These are phyloP conservation scores for Halcyon senegalensis DNA, from an alignment of 2,113 vertebrate species.

Conservation along the genomic window DNA sequence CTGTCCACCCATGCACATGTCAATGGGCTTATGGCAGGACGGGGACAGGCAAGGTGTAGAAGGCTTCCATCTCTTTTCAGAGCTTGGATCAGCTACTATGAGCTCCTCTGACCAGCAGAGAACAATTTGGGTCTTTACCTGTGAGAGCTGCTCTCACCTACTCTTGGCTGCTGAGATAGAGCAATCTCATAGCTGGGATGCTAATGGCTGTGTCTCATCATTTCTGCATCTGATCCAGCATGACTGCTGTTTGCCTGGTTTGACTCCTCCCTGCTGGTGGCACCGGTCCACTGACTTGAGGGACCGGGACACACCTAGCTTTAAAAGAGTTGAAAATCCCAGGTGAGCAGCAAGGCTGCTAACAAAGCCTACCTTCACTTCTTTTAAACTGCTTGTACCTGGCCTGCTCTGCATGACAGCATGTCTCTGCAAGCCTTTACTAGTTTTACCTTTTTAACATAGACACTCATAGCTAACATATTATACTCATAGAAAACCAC, in stretches of 20 bases:
- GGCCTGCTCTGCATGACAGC: fast-evolving
- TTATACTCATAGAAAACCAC: background rate
- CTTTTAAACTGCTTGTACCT: background rate
- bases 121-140: background rate
- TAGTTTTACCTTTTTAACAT: background rate
- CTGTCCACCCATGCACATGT: background rate
- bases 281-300: background rate
- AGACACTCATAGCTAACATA: background rate
- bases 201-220: fast-evolving
- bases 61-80: background rate
- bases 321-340: background rate
- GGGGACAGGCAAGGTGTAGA: background rate
- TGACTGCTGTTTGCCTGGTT: too few species aligned
- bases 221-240: background rate
- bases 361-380: background rate
- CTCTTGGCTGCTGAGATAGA: background rate
- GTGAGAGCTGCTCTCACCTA: background rate
- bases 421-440: background rate
- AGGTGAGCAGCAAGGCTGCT: background rate
- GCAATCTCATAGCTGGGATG: background rate
- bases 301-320: background rate
- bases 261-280: background rate
- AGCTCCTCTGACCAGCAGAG: background rate
- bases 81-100: background rate
- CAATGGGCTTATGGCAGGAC: background rate